Evolutionary conservation across 2,888 invertebrate species (phyloP), one percentile per base, ranked within the genome.

Genomic region (Protonemura montana): DNA sequence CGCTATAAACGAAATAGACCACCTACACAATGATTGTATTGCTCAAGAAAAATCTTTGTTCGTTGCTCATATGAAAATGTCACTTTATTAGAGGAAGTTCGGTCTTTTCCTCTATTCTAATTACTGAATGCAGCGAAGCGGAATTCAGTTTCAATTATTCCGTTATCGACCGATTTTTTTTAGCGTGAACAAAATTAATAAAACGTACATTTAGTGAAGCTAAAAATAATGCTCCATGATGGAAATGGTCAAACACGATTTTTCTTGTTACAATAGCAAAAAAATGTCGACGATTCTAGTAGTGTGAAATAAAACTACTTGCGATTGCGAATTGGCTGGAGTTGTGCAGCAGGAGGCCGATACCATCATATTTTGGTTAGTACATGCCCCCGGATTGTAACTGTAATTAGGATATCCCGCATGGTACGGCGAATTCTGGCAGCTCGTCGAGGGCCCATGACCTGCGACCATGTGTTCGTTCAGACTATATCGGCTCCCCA

Each of bases 261-360:
- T 59, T 59, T 59, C 59, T 59, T 59, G 13, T 59, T 59, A 21
- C 59, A 59, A 59, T 59, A 59, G 10, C 10, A 21, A 59, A 59
- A 59, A 59, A 59, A 59, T 2, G 16, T 59, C 59, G 21, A 16
- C 59, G 59, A 13, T 59, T 59, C 59, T 6, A 30, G 81, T 25
- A 81, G n/a, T n/a, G 21, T 59, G 59, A 16, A 30, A 81, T 27
- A 42, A 82, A 41, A 42, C 6, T 88, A 88, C 88, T 88, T 87
- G 87, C 88, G 87, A 87, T 87, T 88, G 88, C n/a, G 85, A 86
- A 85, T 77, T 86, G 16, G 84, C 78, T 78, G 87, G 87, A 21
- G 86, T 86, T n/a, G 86, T 85, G 29, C 86, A 85, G 76, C 83
- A 85, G 21, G 80, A 30, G 25, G 42, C 28, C 30, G 59, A 77